These are phyloP conservation scores for Macropis europaea DNA, from an alignment of 2,888 invertebrate species.

Conservation along the genomic window DNA sequence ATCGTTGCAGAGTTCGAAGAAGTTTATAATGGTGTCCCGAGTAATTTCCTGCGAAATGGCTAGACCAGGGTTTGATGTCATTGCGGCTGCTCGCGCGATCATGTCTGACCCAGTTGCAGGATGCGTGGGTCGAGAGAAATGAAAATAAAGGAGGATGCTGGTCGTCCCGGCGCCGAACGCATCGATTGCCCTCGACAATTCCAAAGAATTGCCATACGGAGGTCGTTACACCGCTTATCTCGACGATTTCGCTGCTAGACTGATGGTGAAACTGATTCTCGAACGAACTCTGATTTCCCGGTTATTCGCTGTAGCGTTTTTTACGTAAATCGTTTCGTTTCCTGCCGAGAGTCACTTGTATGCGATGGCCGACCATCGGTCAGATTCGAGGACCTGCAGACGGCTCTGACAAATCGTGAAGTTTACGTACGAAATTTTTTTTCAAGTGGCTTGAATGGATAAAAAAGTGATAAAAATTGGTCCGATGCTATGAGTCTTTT, in stretches of 20 bases:
- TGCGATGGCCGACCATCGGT: no score
- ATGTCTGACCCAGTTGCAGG: constrained; percentile 34
- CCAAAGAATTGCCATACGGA: constrained; percentile 14
- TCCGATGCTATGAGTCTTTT: no score
- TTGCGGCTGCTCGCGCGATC: background rate
- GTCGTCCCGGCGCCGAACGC: constrained; percentile 57
- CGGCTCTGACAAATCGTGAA: no score
- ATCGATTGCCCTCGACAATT: constrained; percentile 59
- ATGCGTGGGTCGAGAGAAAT: constrained; percentile 1
- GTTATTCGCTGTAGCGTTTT: background rate
- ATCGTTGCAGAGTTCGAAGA: no score
- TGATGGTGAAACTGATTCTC: background rate
- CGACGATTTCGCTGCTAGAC: background rate
- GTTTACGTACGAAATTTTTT: no score
- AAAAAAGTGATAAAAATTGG: no score
- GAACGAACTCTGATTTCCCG: background rate
- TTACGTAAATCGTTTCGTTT: background rate
- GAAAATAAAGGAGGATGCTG: constrained; percentile 42
- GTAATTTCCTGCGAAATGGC: no score
- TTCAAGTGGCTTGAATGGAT: no score
- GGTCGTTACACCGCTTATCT: background rate
- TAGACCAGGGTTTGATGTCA: no score
- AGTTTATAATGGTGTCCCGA: no score
- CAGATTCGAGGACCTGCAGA: no score
- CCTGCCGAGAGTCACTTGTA: background rate